Evolutionary conservation across 2,113 vertebrate species (phyloP).

Genomic region (Paedocypris sp.): DNA sequence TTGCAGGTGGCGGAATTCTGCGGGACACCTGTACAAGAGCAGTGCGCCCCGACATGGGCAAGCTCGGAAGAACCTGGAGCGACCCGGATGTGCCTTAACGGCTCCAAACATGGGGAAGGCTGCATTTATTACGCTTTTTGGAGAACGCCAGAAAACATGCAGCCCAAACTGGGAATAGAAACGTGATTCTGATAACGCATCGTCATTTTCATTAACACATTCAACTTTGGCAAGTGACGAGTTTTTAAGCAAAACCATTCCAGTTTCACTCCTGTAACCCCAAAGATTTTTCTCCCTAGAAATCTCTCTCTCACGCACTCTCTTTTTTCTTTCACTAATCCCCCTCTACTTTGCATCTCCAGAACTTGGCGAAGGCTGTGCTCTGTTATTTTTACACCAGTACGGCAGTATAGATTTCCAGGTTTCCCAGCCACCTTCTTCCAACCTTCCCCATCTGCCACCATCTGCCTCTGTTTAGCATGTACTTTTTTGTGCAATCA

Average conservation of each 20-base stretch:
- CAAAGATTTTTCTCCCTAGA: conserved; percentile 44
- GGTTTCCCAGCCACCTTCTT: conserved; percentile 96
- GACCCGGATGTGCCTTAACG: neutral
- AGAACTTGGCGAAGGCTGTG: conserved; percentile 80
- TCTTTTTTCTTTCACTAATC: conserved; percentile 44
- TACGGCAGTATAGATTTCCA: conserved; percentile 91
- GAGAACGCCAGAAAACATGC: neutral
- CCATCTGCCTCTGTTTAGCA: conserved; percentile 99
- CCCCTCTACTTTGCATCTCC: conserved; percentile 72
- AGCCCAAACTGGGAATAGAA: neutral
- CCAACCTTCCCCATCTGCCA: conserved; percentile 99
- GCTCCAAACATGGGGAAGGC: neutral
- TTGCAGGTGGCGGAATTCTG: too few relatives aligned
- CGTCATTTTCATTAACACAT: conserved; percentile 23
- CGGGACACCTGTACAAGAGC: neutral
- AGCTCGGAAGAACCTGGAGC: too few relatives aligned
- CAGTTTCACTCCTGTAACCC: conserved; percentile 50
- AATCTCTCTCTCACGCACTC: conserved; percentile 29
- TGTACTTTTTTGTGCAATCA: conserved; percentile 95
- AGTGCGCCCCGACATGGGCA: too few relatives aligned
- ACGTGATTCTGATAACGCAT: conserved; percentile 1
- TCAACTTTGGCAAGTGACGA: conserved; percentile 10
- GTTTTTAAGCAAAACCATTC: conserved; percentile 38
- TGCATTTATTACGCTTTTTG: neutral
- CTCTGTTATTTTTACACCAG: conserved; percentile 94